Evolutionary conservation across 2,797 vertebrate genomes (phyloP), one percentile per base, ranked within the genome.

Genomic region (Halcyon leucocephala): DNA sequence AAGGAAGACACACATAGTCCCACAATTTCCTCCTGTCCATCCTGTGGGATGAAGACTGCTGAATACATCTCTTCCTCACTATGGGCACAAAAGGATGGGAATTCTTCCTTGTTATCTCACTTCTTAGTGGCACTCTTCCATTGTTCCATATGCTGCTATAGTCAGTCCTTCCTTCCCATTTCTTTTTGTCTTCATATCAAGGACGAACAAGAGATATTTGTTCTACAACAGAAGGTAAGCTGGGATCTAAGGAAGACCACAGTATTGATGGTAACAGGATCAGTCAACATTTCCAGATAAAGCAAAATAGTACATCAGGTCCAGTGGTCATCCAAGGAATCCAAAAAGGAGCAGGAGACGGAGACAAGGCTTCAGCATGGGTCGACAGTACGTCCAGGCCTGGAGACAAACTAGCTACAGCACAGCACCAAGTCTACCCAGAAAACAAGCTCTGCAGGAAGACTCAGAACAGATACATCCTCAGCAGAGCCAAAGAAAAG

Each of bases 401-500:
- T 55, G 2, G 21, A 61, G n/a, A 42, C 5, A 67, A 71, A 4
- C 10, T 19, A 10, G 3, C 19, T 37, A 7, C 6, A 76, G 14
- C 46, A 33, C 12, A 25, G 0, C 10, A 2, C 3, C 6, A 67
- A 21, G 0, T 3, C n/a, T 42, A 13, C 7, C 12, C 5, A 48
- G 29, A 78, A 65, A 41, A 24, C 12, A 77, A 48, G 6, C 14
- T n/a, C 41, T 81, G 2, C 31, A 88, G 7, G 3, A 65, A 8
- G 1, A 0, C 14, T 26, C 1, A 48, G 2, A 58, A 18, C 4
- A 48, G 0, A 18, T 0, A 54, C 2, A 51, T 1, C 5, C 13
- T 35, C 16, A 31, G 2, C 12, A 7, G 0, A 35, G 1, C 2
- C 2, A 14, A 0, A 0, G 0, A 1, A 70, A 41, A 0, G 1